Evolutionary conservation across 2,113 vertebrate species (phyloP), one percentile per base, ranked within the genome.

Genomic region (Lepus europaeus): DNA sequence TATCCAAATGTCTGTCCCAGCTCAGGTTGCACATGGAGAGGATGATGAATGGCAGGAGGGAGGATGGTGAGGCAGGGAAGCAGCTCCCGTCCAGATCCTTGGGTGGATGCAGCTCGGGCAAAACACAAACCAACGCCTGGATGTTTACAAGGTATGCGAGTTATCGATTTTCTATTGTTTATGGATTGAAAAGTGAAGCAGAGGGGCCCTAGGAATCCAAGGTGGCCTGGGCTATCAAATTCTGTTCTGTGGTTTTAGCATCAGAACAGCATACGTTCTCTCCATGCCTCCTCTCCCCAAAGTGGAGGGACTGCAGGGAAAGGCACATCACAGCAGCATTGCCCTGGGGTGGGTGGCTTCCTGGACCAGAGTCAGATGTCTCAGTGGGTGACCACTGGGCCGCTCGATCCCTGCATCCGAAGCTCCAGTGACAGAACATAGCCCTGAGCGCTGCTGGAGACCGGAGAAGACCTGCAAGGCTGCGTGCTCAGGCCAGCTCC

Each of bases 301-400:
- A 7, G 31, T 8, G 36, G 89, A 39, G 53, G 49, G 78, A 70
- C 82, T 7, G 5, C 53, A 85, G 49, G 92, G 76, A 93, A 96
- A 97, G 97, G 96, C 97, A 97, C 96, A 14, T 61, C 27, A 76
- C 90, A 66, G n/a, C 11, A 2, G 79, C 66, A 59, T 0, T 9
- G 64, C 53, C 89, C 66, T 49, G 9, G 39, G 64, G 68, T 33
- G 33, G 13, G 69, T 72, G 69, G 87, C 31, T 22, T 73, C 79
- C 31, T 29, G 61, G 93, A 53, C 74, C 66, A 70, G 81, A 95
- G 86, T 4, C 4, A 68, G 63, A 77, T 14, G n/a, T 72, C 2
- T 68, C 78, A 20, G 3, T 4, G 25, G 64, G 66, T 14, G 36
- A 3, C 5, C 2, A 0, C 0, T 31, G 74, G 69, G 94, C 61